phyloP scores from a whole-genome alignment of 2,888 invertebrate genomes.

The Synergus japonicus region DNA sequence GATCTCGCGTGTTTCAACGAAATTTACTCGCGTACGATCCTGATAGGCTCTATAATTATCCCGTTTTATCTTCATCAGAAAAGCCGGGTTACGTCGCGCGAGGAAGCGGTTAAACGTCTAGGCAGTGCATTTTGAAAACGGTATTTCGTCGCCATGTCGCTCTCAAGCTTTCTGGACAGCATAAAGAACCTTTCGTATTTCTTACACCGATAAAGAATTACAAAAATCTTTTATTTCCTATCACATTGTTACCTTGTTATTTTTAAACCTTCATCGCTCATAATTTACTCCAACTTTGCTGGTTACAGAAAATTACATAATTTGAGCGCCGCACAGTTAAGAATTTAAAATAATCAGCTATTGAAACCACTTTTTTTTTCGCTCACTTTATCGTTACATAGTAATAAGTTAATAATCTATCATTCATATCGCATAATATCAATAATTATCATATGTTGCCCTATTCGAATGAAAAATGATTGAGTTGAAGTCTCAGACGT shows the following conservation, averaged over 20 bases:
- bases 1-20: slow-evolving; percentile 73
- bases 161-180: not conserved
- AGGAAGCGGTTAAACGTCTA: slow-evolving; percentile 57
- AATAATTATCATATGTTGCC: not conserved
- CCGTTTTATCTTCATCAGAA: slow-evolving; percentile 75
- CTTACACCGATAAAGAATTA: slow-evolving; percentile 5
- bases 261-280: not conserved
- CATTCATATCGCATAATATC: not conserved
- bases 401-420: not conserved
- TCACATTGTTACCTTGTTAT: slow-evolving; percentile 31
- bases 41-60: slow-evolving; percentile 75
- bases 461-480: not conserved
- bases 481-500: no score
- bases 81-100: slow-evolving; percentile 56
- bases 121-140: slow-evolving; percentile 56
- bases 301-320: not conserved
- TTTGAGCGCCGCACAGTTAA: not conserved
- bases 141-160: slow-evolving; percentile 41
- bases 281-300: not conserved
- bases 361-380: not conserved
- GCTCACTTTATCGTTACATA: not conserved
- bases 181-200: not conserved
- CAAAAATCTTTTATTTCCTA: slow-evolving; percentile 16
- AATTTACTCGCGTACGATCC: slow-evolving; percentile 73
- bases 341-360: not conserved